These are phyloP conservation scores for Beroe ovata DNA, from an alignment of 37 sponge, comb jelly and placozoan genomes.

Conservation along the genomic window DNA sequence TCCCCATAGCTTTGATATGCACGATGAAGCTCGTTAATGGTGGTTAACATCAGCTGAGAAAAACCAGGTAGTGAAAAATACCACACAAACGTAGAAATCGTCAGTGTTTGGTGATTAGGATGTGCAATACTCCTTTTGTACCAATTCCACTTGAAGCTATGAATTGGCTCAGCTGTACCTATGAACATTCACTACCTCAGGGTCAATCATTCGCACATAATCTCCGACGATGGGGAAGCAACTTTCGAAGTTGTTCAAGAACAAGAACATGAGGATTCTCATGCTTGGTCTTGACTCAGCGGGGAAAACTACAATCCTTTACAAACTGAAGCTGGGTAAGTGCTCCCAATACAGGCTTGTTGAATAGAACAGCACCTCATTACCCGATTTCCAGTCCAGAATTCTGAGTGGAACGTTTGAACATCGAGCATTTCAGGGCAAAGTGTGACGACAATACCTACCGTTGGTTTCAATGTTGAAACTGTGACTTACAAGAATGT, in stretches of 20 bases:
- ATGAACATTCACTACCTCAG: too few species aligned
- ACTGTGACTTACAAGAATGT: constrained; percentile 96
- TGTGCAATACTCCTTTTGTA: too few species aligned
- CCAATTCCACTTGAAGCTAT: too few species aligned
- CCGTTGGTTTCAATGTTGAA: constrained; percentile 97
- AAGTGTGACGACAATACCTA: constrained; percentile 87
- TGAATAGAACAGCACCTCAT: too few species aligned
- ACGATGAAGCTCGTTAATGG: not conserved
- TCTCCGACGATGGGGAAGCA: constrained; percentile 79
- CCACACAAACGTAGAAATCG: too few species aligned
- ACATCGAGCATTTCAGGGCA: constrained; percentile 18
- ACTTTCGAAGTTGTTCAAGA: constrained; percentile 87
- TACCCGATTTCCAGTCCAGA: too few species aligned
- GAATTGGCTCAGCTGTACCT: too few species aligned
- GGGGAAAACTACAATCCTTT: constrained; percentile 95
- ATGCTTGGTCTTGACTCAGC: constrained; percentile 97
- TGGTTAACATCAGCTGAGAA: not conserved
- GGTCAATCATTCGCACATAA: too few species aligned
- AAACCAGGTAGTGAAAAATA: not conserved
- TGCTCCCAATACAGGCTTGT: too few species aligned
- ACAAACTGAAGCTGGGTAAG: constrained; percentile 92
- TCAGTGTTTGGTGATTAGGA: too few species aligned
- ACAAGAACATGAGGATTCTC: constrained; percentile 95
- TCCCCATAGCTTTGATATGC: too few species aligned
- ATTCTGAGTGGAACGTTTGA: too few species aligned